Conservation (phyloP, 2,797 vertebrate species). For the Spondyliosoma cantharus region DNA sequence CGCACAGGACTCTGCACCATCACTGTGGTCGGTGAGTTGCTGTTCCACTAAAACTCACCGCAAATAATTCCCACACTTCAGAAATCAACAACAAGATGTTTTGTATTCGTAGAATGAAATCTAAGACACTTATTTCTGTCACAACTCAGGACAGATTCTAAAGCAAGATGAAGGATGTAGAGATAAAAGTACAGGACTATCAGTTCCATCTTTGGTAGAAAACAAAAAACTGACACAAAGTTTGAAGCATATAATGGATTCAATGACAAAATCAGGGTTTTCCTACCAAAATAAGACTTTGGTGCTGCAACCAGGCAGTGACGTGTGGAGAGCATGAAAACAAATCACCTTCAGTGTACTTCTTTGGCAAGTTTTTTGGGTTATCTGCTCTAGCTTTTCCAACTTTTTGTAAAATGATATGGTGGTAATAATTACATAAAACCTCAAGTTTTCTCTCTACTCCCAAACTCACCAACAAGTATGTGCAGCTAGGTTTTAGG, state of each 20-base stretch:
- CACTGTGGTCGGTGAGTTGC: slow-evolving; percentile 92
- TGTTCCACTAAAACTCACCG: background rate
- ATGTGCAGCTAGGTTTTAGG: too few species aligned
- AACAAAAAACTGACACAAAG: background rate
- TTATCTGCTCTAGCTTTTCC: too few species aligned
- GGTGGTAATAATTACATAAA: too few species aligned
- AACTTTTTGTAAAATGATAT: too few species aligned
- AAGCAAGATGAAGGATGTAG: background rate
- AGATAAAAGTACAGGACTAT: background rate
- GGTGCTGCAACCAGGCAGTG: too few species aligned
- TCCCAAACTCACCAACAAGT: too few species aligned
- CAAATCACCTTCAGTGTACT: too few species aligned
- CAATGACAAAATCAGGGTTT: background rate
- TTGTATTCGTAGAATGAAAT: background rate
- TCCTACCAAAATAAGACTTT: too few species aligned
- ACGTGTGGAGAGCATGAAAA: too few species aligned
- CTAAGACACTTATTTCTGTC: background rate
- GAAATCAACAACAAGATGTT: background rate
- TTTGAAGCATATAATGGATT: background rate
- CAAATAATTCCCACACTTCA: too few species aligned
- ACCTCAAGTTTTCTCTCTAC: too few species aligned
- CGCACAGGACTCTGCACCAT: slow-evolving; percentile 92
- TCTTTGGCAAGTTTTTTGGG: too few species aligned
- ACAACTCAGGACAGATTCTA: background rate
- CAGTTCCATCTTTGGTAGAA: background rate